These are phyloP conservation scores for Sigmodon hispidus DNA, from an alignment of 2,113 vertebrate species.

Conservation along the genomic window DNA sequence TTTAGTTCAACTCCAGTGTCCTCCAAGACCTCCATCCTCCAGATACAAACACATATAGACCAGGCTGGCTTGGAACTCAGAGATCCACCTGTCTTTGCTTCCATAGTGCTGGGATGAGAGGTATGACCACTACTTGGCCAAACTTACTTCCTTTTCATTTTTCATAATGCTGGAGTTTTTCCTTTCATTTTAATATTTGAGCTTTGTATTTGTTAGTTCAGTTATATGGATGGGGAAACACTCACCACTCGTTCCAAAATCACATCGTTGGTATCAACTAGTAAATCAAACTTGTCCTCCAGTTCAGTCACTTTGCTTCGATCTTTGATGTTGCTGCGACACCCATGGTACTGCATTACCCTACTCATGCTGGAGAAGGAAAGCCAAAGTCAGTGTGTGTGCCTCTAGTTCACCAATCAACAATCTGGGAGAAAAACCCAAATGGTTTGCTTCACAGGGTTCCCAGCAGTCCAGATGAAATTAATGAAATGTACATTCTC, in stretches of 20 bases:
- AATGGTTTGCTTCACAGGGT: background rate
- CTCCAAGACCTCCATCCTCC: background rate
- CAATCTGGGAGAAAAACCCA: background rate
- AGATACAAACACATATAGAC: background rate
- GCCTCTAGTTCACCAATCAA: background rate
- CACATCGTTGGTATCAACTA: constrained; percentile 95
- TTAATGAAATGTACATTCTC: background rate
- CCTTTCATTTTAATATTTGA: background rate
- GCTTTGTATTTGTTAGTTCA: background rate
- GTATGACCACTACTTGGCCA: background rate
- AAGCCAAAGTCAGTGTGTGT: constrained; percentile 12
- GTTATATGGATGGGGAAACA: background rate
- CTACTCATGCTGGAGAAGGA: constrained; percentile 92
- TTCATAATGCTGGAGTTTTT: background rate
- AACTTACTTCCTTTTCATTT: background rate
- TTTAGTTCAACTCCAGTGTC: background rate
- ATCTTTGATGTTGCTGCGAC: constrained; percentile 90
- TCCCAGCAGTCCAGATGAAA: background rate
- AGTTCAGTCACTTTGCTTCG: constrained; percentile 90
- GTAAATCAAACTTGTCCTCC: constrained; percentile 95
- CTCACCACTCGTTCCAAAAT: constrained; percentile 97
- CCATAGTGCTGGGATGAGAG: background rate
- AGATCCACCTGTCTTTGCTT: background rate
- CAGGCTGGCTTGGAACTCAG: background rate
- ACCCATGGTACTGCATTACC: constrained; percentile 96